phyloP scores from a whole-genome alignment of 2,113 vertebrate genomes.

The Rhea pennata region DNA sequence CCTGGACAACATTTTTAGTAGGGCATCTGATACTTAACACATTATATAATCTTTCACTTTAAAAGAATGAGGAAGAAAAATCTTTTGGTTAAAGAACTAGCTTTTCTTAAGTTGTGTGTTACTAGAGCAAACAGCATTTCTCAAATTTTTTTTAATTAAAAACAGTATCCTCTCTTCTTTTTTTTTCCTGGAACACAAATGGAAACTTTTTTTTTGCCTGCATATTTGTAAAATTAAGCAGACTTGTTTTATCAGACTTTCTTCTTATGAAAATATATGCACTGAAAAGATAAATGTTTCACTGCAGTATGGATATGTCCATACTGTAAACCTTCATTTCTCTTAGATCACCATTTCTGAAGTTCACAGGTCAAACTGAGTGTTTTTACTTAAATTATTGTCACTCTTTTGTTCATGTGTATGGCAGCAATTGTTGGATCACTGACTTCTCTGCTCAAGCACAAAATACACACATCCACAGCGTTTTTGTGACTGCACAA shows the following conservation, averaged over 20 bases:
- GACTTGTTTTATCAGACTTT: not conserved
- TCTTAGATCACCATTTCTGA: not conserved
- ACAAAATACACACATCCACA: fast-evolving
- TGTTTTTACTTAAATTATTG: not conserved
- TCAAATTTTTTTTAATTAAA: not conserved
- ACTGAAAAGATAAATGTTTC: not conserved
- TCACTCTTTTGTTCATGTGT: not conserved
- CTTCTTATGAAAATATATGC: not conserved
- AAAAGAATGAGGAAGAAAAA: not conserved
- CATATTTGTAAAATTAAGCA: not conserved
- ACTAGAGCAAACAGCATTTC: not conserved
- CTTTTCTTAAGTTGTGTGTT: not conserved
- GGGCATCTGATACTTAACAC: not conserved
- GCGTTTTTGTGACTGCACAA: not conserved
- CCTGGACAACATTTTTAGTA: not conserved
- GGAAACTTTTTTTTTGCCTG: not conserved
- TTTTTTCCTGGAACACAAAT: not conserved
- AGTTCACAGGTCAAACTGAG: not conserved
- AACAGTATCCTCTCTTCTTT: not conserved
- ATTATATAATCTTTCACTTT: not conserved
- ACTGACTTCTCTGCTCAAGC: not conserved
- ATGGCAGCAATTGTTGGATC: not conserved
- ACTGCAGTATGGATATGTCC: fast-evolving
- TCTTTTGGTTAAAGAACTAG: not conserved
- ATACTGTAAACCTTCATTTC: not conserved